phyloP scores from a whole-genome alignment of 2,888 invertebrate genomes.

The Himalopsyche kuldschensis region DNA sequence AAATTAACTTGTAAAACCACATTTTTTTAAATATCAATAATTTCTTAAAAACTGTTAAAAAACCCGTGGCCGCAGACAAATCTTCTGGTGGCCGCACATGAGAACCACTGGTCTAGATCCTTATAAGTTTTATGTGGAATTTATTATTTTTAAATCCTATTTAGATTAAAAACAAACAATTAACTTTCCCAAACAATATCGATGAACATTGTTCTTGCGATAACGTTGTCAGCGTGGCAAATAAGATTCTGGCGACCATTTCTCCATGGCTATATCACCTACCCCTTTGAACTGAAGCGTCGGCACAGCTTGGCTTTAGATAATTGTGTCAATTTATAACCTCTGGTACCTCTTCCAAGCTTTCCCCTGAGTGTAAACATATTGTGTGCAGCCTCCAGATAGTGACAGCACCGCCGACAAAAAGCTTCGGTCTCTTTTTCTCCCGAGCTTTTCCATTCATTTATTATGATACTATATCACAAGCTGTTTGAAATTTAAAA shows the following conservation, averaged over 20 bases:
- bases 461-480: neutral
- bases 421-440: neutral
- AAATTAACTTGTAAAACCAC: too few species aligned
- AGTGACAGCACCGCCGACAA: neutral
- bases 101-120: too few species aligned
- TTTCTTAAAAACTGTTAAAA: too few species aligned
- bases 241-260: neutral
- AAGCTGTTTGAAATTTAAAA: neutral
- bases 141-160: too few species aligned
- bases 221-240: neutral
- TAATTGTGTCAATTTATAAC: slow-evolving; percentile 37
- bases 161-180: too few species aligned
- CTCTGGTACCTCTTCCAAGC: neutral
- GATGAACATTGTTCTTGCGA: too few species aligned
- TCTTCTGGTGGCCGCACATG: too few species aligned
- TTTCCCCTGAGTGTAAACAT: neutral
- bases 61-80: too few species aligned
- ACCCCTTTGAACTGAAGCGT: neutral
- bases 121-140: too few species aligned
- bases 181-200: too few species aligned
- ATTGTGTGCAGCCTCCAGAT: neutral
- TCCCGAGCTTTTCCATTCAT: neutral
- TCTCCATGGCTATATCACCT: neutral
- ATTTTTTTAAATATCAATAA: too few species aligned
- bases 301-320: slow-evolving; percentile 19